Evolutionary conservation across 2,888 invertebrate genomes (phyloP).

Genomic region (Cryptocephalus primarius): DNA sequence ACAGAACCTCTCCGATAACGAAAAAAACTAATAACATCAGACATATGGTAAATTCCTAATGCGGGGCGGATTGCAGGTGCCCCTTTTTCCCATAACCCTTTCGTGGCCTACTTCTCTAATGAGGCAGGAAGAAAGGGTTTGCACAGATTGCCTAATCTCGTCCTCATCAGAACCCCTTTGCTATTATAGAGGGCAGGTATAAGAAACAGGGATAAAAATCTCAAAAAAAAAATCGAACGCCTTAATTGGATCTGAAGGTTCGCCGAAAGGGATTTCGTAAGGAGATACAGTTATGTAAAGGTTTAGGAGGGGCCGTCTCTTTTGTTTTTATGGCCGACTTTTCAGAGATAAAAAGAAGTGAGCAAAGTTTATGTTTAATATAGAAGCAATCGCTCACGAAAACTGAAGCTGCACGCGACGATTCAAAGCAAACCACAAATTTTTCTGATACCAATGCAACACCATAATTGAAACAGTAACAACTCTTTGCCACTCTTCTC

Average conservation of each 20-base stretch:
- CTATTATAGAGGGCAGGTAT: conserved; percentile 8
- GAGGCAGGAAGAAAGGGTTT: conserved; percentile 28
- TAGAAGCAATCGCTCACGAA: too few relatives aligned
- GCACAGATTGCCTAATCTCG: conserved; percentile 28
- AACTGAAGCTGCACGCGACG: too few relatives aligned
- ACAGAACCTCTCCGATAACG: conserved; percentile 9
- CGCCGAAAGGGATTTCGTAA: not conserved
- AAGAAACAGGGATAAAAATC: not conserved
- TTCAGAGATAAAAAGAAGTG: too few relatives aligned
- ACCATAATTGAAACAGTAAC: too few relatives aligned
- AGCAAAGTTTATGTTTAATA: too few relatives aligned
- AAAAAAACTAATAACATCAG: conserved; percentile 16
- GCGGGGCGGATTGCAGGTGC: conserved; percentile 29
- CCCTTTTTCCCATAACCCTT: conserved; percentile 32
- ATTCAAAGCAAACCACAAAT: too few relatives aligned
- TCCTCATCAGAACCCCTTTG: conserved; percentile 8
- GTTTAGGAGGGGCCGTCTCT: too few relatives aligned
- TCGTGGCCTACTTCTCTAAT: conserved; percentile 30
- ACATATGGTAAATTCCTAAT: conserved; percentile 28
- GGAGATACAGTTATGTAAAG: not conserved
- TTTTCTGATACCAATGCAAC: too few relatives aligned
- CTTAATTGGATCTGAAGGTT: conserved; percentile 1
- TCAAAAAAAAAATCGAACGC: not conserved
- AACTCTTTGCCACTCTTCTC: too few relatives aligned
- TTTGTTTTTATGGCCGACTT: too few relatives aligned